These are phyloP conservation scores for Heliothis virescens DNA, from an alignment of 1,140 invertebrate genomes.

Conservation along the genomic window DNA sequence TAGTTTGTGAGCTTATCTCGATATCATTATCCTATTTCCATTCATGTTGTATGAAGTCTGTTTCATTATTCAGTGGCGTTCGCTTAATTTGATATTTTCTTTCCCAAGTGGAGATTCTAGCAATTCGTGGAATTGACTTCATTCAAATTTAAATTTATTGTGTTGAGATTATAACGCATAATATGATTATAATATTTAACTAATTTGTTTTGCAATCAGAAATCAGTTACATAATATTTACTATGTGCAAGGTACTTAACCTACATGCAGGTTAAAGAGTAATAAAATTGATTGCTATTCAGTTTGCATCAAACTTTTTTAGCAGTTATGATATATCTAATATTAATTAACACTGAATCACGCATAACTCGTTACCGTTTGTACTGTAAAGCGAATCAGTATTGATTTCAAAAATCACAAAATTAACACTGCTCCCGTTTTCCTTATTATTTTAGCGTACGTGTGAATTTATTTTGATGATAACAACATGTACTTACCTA, in stretches of 20 bases:
- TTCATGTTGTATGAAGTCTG: slow-evolving; percentile 31
- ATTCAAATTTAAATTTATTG: slow-evolving; percentile 15
- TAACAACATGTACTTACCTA: too few species aligned
- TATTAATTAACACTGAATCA: not conserved
- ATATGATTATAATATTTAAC: not conserved
- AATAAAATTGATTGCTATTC: not conserved
- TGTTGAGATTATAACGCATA: not conserved
- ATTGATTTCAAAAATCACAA: too few species aligned
- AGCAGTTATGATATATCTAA: not conserved
- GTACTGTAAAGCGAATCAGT: too few species aligned
- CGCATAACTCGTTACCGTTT: not conserved
- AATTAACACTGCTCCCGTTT: too few species aligned
- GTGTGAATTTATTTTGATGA: too few species aligned
- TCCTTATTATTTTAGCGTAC: too few species aligned
- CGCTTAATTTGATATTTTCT: slow-evolving; percentile 33
- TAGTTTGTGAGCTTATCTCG: slow-evolving; percentile 46
- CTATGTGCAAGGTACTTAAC: not conserved
- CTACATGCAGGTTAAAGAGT: not conserved
- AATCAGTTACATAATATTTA: not conserved
- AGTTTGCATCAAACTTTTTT: not conserved
- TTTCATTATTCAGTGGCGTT: slow-evolving; percentile 42
- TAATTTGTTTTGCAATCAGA: not conserved
- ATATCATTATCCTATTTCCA: slow-evolving; percentile 46
- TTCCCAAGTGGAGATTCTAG: not conserved
- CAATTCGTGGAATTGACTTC: not conserved